Evolutionary conservation across 2,113 vertebrate species (phyloP).

Genomic region (Sturnus vulgaris): DNA sequence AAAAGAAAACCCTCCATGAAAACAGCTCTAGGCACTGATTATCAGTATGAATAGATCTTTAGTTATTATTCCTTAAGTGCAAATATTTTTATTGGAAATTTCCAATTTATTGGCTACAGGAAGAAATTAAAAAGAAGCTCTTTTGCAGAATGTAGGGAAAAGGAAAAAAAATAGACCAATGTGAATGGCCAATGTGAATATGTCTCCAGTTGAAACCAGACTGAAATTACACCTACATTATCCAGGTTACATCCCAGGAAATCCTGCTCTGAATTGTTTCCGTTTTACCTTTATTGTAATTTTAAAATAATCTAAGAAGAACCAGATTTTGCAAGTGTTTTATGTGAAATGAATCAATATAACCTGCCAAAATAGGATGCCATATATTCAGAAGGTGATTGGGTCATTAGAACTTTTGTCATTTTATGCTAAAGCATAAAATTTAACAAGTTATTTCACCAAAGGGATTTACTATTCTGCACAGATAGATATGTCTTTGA

Average conservation of each 20-base stretch:
- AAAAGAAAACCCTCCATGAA: not conserved
- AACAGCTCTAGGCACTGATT: not conserved
- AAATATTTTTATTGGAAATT: not conserved
- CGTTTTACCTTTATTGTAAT: not conserved
- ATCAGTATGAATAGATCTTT: not conserved
- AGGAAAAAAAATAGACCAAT: not conserved
- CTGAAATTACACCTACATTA: not conserved
- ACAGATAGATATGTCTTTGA: constrained; percentile 18
- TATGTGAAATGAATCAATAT: not conserved
- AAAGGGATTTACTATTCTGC: not conserved
- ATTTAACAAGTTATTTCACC: not conserved
- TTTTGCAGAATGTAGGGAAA: not conserved
- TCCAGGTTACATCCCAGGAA: not conserved
- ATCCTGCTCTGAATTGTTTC: not conserved
- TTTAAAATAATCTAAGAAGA: not conserved
- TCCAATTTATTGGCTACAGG: not conserved
- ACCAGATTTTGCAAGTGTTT: not conserved
- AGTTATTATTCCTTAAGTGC: not conserved
- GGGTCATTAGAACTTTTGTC: not conserved
- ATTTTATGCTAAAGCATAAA: not conserved
- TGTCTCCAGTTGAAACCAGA: not conserved
- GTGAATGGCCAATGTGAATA: not conserved
- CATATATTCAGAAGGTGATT: not conserved
- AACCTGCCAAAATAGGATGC: not conserved
- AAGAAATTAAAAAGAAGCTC: not conserved